Evolutionary conservation across 2,888 invertebrate species (phyloP).

Genomic region (Plagodis dolabraria): DNA sequence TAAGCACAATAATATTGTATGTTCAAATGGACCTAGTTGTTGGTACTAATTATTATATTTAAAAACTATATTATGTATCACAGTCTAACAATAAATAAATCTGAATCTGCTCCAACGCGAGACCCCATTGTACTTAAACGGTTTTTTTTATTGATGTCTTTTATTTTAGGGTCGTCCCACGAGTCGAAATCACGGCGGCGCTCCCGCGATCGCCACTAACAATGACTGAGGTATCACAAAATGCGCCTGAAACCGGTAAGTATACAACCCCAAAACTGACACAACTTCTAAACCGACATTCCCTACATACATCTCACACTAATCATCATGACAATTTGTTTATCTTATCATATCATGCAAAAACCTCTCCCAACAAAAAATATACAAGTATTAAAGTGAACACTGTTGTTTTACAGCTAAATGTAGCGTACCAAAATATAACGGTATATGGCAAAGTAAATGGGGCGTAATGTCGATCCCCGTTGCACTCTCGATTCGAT

Average conservation of each 20-base stretch:
- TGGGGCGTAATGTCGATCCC: conserved; percentile 71
- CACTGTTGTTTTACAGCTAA: conserved; percentile 82
- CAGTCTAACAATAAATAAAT: too few species aligned
- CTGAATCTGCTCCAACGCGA: too few species aligned
- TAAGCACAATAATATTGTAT: too few species aligned
- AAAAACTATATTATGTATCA: too few species aligned
- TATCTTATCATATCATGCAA: conserved; percentile 29
- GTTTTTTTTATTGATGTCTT: background rate
- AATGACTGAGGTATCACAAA: conserved; percentile 83
- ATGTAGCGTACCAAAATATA: conserved; percentile 80
- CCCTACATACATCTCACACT: conserved; percentile 26
- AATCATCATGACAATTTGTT: conserved; percentile 13
- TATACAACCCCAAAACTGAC: conserved; percentile 46
- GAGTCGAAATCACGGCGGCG: conserved; percentile 72
- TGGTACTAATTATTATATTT: too few species aligned
- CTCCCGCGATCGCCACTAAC: conserved; percentile 79
- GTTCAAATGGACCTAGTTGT: too few species aligned
- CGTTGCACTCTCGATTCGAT: conserved; percentile 77
- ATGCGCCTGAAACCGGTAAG: conserved; percentile 79
- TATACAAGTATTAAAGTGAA: conserved; percentile 75
- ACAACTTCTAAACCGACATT: conserved; percentile 20
- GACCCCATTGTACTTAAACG: too few species aligned
- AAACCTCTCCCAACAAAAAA: conserved; percentile 47
- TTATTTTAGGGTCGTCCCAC: conserved; percentile 64
- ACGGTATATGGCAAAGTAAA: conserved; percentile 78